Conservation (phyloP, 2,113 vertebrate genomes). For the Lophius piscatorius region DNA sequence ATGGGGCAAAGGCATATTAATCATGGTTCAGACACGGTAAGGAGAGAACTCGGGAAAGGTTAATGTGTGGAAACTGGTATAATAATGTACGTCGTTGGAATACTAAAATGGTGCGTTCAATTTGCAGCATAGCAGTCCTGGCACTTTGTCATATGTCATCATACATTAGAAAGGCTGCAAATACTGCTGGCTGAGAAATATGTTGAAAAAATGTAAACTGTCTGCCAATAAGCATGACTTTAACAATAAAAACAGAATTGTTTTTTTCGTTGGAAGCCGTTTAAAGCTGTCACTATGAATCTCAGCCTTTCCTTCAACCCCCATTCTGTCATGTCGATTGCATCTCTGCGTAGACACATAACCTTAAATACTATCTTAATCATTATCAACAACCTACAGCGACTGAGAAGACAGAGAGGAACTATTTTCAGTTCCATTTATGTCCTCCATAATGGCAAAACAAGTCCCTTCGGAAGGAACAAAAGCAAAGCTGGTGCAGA, state of each 20-base stretch:
- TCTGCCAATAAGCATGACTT: conserved; percentile 59
- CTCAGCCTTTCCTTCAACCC: conserved; percentile 42
- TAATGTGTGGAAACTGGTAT: conserved; percentile 66
- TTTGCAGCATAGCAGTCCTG: conserved; percentile 59
- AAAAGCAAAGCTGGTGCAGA: conserved; percentile 46
- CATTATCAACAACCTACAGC: conserved; percentile 29
- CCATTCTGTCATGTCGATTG: conserved; percentile 17
- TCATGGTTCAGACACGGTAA: conserved; percentile 53
- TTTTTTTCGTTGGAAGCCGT: conserved; percentile 61
- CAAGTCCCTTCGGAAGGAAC: conserved; percentile 28
- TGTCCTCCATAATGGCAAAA: conserved; percentile 55
- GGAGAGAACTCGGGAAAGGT: conserved; percentile 64
- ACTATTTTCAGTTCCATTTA: conserved; percentile 29
- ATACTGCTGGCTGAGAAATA: conserved; percentile 24
- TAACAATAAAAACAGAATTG: conserved; percentile 53
- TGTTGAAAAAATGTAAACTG: conserved; percentile 33
- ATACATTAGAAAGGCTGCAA: conserved; percentile 28
- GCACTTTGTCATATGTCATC: conserved; percentile 57
- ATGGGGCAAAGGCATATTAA: conserved; percentile 69
- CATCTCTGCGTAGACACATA: conserved; percentile 24
- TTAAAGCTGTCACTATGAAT: conserved; percentile 66
- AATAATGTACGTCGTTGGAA: conserved; percentile 55
- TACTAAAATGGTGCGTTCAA: conserved; percentile 54
- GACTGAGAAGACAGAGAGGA: conserved; percentile 5
- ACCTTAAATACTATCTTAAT: conserved; percentile 40